Percentiles rank a stretch among this genome's conserved stretches.
phyloP scores from a whole-genome alignment of 2,888 invertebrate genomes.

The Vanessa cardui region DNA sequence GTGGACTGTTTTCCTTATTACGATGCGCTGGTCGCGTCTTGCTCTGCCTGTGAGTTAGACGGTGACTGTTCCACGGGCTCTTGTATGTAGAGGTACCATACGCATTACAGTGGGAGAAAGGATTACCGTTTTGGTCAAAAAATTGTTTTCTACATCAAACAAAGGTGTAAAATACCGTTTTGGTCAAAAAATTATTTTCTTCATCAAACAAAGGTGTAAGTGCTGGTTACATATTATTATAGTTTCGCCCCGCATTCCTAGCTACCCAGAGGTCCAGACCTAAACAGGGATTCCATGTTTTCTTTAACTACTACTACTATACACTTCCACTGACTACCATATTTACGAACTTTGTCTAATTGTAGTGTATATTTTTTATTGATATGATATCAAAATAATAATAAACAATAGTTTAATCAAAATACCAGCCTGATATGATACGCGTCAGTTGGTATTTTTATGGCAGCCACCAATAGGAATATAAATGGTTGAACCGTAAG shows the following conservation, averaged over 20 bases:
- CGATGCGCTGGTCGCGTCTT: conserved; percentile 22
- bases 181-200: conserved; percentile 8
- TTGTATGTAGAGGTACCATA: conserved; percentile 12
- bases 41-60: conserved; percentile 16
- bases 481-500: no score
- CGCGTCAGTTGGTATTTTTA: no score
- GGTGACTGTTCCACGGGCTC: conserved; percentile 27
- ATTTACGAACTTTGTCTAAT: no score
- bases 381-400: no score
- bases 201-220: not conserved
- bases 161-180: conserved; percentile 15
- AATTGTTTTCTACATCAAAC: not conserved
- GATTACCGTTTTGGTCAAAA: conserved; percentile 17
- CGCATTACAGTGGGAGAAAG: conserved; percentile 9
- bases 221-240: not conserved
- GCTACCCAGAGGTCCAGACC: no score
- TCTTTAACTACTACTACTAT: no score
- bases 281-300: no score
- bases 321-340: no score
- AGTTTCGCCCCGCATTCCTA: not conserved
- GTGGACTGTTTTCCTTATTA: conserved; percentile 13
- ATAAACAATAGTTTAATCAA: no score
- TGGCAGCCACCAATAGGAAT: no score
- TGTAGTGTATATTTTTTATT: no score
- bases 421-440: no score